These are phyloP conservation scores for Nyleta sp. DNA, from an alignment of 2,888 invertebrate genomes.

Conservation along the genomic window DNA sequence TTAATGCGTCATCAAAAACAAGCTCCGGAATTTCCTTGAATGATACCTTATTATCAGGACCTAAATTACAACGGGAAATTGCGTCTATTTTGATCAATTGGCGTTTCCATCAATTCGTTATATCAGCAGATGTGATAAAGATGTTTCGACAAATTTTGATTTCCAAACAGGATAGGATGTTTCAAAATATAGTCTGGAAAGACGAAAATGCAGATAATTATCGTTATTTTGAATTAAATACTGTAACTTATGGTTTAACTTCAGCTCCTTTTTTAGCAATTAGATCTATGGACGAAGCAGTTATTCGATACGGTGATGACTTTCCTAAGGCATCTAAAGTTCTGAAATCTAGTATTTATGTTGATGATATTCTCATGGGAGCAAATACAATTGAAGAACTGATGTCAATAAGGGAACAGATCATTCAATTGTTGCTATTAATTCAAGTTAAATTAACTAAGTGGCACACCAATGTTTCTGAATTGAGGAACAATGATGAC, in stretches of 20 bases:
- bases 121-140: background rate
- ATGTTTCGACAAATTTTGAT: slow-evolving; percentile 2
- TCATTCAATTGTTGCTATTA: background rate
- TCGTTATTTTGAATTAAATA: slow-evolving; percentile 3
- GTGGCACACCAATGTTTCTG: background rate
- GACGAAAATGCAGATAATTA: background rate
- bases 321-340: background rate
- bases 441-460: background rate
- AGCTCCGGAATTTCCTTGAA: background rate
- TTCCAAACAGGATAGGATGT: background rate
- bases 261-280: background rate
- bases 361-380: background rate
- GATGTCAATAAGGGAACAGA: background rate
- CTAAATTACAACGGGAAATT: slow-evolving; percentile 1
- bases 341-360: background rate
- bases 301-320: background rate
- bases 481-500: background rate
- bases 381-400: background rate
- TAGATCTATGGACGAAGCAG: background rate
- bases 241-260: background rate
- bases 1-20: background rate
- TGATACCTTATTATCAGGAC: background rate
- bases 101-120: background rate
- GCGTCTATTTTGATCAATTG: background rate
- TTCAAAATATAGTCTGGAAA: background rate